These are phyloP conservation scores for Pseudorectes ferrugineus DNA, from an alignment of 2,113 vertebrate species.

Conservation along the genomic window DNA sequence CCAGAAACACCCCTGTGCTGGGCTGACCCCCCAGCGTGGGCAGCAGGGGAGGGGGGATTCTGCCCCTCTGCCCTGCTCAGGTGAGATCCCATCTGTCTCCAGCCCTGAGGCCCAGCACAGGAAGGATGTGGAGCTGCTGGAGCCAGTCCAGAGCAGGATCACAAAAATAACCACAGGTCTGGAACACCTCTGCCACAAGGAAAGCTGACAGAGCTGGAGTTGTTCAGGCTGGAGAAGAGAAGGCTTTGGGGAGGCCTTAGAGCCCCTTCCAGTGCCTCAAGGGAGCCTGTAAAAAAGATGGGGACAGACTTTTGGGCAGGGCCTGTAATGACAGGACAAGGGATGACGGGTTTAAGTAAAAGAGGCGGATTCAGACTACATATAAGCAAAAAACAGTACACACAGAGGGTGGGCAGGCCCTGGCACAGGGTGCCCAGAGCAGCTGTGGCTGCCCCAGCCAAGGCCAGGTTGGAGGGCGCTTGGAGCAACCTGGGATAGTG, in stretches of 20 bases:
- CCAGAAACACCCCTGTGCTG: background rate
- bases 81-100: background rate
- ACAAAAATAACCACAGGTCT: background rate
- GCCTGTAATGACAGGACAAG: fast-evolving
- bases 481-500: background rate
- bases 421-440: background rate
- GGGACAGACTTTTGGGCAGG: background rate
- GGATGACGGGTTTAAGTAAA: background rate
- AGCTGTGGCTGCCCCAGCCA: background rate
- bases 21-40: fast-evolving
- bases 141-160: background rate
- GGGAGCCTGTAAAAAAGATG: background rate
- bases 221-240: background rate
- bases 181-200: background rate
- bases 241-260: too few relatives aligned
- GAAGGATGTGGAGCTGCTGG: background rate
- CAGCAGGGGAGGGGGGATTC: background rate
- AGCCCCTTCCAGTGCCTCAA: background rate
- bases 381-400: background rate
- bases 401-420: fast-evolving
- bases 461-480: fast-evolving
- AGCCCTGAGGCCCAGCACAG: too few relatives aligned
- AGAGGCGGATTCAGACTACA: background rate
- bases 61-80: background rate
- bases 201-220: background rate